Conservation (phyloP, 2,113 vertebrate genomes). For the Orycteropus afer region DNA sequence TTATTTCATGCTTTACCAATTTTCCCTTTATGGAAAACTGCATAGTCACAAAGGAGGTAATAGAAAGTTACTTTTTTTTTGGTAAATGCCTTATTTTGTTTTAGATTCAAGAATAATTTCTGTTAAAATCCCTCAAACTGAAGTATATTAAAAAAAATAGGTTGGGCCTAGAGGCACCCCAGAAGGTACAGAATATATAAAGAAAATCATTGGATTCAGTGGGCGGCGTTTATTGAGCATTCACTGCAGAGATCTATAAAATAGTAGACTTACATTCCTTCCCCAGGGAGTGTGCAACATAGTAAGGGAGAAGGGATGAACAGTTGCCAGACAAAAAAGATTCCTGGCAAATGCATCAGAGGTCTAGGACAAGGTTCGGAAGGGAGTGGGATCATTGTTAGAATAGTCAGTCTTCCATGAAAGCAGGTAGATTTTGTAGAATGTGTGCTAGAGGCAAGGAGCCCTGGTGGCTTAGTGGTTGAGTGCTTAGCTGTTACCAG, state of each 20-base stretch:
- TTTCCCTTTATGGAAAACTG: slow-evolving; percentile 27
- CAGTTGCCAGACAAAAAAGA: not conserved
- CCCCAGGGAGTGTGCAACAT: not conserved
- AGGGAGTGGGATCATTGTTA: not conserved
- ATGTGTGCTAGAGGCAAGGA: too few relatives aligned
- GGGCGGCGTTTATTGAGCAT: not conserved
- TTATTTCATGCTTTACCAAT: slow-evolving; percentile 32
- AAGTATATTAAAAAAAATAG: not conserved
- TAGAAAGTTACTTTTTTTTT: not conserved
- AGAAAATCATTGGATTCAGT: not conserved
- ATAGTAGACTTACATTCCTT: not conserved
- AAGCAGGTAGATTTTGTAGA: not conserved
- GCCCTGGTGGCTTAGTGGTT: too few relatives aligned
- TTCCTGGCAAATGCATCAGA: not conserved
- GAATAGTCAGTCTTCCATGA: not conserved
- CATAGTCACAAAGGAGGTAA: not conserved
- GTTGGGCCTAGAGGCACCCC: not conserved
- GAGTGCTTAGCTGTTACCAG: too few relatives aligned
- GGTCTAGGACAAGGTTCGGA: not conserved
- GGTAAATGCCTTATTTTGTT: not conserved
- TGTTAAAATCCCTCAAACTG: not conserved
- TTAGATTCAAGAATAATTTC: not conserved
- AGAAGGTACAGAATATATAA: not conserved
- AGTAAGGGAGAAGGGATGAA: not conserved
- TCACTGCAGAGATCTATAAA: not conserved